Conservation (phyloP, 2,113 vertebrate species). For the Riparia riparia region DNA sequence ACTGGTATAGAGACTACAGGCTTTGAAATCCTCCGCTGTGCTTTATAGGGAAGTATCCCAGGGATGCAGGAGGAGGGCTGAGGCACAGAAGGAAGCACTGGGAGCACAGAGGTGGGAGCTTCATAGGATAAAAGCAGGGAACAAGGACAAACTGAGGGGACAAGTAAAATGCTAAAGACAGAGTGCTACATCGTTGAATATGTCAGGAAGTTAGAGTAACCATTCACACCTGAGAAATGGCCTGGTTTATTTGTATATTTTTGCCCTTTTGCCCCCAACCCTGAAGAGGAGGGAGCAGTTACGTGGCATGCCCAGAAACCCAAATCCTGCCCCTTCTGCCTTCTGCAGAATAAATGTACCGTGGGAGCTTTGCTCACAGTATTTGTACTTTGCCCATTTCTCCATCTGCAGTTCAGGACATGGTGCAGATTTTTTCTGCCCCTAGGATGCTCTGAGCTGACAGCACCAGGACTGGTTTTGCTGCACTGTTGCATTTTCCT, state of each 20-base stretch:
- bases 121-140: not conserved
- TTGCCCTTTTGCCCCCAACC: not conserved
- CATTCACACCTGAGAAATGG: not conserved
- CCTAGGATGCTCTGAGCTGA: not conserved
- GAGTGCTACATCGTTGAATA: not conserved
- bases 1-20: fast-evolving
- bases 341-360: not conserved
- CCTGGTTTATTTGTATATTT: not conserved
- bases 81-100: not conserved
- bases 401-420: not conserved
- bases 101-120: fast-evolving
- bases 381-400: not conserved
- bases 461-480: not conserved
- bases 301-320: not conserved
- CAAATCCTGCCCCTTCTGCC: not conserved
- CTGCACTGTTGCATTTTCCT: not conserved
- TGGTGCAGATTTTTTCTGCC: not conserved
- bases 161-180: not conserved
- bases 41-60: not conserved
- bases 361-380: not conserved
- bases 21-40: not conserved
- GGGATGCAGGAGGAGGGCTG: not conserved
- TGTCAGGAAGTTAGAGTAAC: not conserved
- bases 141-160: not conserved
- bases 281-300: not conserved